Base-by-base conservation (phyloP, 2,113 vertebrate species). In the Aythya baeri region DNA sequence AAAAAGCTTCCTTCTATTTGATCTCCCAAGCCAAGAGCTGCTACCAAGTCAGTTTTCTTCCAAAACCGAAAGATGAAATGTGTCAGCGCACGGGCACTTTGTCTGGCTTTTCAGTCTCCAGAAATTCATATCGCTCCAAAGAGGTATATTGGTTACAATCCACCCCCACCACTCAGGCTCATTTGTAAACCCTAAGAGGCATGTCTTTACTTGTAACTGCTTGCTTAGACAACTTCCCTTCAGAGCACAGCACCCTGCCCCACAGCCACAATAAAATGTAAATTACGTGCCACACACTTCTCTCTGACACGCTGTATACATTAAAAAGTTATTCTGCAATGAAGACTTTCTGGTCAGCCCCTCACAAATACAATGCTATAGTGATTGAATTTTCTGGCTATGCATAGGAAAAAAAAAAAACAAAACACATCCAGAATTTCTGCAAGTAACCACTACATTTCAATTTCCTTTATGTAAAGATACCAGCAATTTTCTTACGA, bases 231-330 rank as follows among this genome's bases (percentile, higher is more conserved):
- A 88, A 89, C 68, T 86, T 92, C 90, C 80, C 83, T 84, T 87
- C 88, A 80, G 89, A 96, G 77, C 86, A 87, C 50, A 86, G 62
- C 54, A 97, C 76, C 80, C 81, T 85, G 96, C 44, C 87, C 83
- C 8, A 20, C 46, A 95, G 91, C 75, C 92, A 86, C 72, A 95
- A 91, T 84, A 93, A 94, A 96, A 96, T 26, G 46, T 29, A 71
- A 94, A 93, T 82, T 32, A n/a, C 21, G 57, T 15, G 13, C 70
- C 92, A 38, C 36, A 26, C 22, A 57, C 83, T 94, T 62, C 63
- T 68, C 59, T 92, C 18, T 71, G 75, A 79, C 57, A 77, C 6
- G 18, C 21, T 18, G 15, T 41, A 46, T 46, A 38, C 31, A 52
- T 66, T 55, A 72, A 70, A 63, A 96, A 84, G 78, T 67, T 86